Conservation (phyloP, 1,140 invertebrate species). For the Drosophila dunni region DNA sequence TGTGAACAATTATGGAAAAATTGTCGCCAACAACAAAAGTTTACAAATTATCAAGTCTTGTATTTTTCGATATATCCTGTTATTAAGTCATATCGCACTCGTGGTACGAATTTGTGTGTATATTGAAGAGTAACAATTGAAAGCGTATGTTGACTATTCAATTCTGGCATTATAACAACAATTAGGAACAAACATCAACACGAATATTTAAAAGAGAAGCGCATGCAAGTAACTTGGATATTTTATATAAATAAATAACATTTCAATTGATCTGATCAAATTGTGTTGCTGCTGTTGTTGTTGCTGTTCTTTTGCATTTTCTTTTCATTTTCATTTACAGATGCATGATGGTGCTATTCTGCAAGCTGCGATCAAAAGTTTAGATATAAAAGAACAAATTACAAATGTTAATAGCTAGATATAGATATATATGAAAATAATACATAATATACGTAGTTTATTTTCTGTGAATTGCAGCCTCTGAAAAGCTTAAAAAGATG, state of each 20-base stretch:
- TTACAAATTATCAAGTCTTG: not conserved
- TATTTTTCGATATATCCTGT: not conserved
- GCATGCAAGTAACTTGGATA: constrained; percentile 39
- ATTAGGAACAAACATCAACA: constrained; percentile 39
- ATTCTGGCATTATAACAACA: constrained; percentile 30
- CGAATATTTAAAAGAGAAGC: constrained; percentile 15
- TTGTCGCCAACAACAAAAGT: not conserved
- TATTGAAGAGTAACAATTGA: constrained; percentile 20
- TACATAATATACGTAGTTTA: no score
- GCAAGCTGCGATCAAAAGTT: constrained; percentile 71
- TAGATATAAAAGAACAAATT: constrained; percentile 19
- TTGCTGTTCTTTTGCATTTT: constrained; percentile 20
- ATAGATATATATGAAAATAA: constrained; percentile 28
- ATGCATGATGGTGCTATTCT: constrained; percentile 84
- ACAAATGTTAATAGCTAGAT: constrained; percentile 45
- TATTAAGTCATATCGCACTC: not conserved
- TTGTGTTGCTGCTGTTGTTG: not conserved
- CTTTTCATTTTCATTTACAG: constrained; percentile 64
- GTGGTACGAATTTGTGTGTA: not conserved
- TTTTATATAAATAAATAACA: constrained; percentile 14
- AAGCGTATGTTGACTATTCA: constrained; percentile 25
- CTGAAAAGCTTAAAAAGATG: constrained; percentile 68
- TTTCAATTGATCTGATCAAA: constrained; percentile 17
- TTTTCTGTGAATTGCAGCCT: constrained; percentile 5
- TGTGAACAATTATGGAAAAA: not conserved